Base-by-base conservation (phyloP, 2,113 vertebrate species). In the Nyctereutes procyonoides region DNA sequence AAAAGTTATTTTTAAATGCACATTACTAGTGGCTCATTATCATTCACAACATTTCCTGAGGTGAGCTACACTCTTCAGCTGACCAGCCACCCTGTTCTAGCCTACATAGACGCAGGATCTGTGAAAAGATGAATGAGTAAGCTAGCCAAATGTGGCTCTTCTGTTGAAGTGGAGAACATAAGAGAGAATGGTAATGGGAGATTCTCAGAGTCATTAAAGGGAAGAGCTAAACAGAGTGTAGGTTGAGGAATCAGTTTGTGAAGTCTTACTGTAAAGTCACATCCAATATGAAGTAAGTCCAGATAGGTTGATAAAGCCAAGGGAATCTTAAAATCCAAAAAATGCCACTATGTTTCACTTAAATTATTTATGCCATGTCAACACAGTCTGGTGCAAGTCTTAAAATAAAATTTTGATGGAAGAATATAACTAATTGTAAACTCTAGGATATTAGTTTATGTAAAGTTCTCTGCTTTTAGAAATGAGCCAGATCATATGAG, bases 371-470 rank as follows among this genome's bases (percentile, higher is more conserved):
- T 76, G 26, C 24, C 76, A 19, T 91, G 14, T 76, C 53, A 8
- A 65, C 55, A 96, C 1, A 85, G 26, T 9, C 24, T 85, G 65
- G 51, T 63, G 22, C 71, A 74, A 69, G 51, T 93, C 19, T 90
- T 93, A 43, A 95, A 51, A 71, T 81, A 77, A 95, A 83, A 77
- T 76, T 91, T 95, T 85, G 51, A 43, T 91, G 20, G 20, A 19
- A 87, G 32, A 93, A 56, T 56, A 79, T 67, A 87, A 60, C 32
- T 48, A 74, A 92, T 74, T 20, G 19, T 74, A 95, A 84, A 55
- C n/a, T 74, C 32, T 48, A 71, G 30, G 74, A 51, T 63, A 56
- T 73, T 79, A 73, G 15, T 28, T 79, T 56, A 58, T n/a, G 5
- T 55, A 10, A 91, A 82, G 16, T 0, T 88, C 35, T 93, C 22